These are phyloP conservation scores for Phrynocephalus versicolor DNA, from an alignment of 2,113 vertebrate species.

Conservation along the genomic window DNA sequence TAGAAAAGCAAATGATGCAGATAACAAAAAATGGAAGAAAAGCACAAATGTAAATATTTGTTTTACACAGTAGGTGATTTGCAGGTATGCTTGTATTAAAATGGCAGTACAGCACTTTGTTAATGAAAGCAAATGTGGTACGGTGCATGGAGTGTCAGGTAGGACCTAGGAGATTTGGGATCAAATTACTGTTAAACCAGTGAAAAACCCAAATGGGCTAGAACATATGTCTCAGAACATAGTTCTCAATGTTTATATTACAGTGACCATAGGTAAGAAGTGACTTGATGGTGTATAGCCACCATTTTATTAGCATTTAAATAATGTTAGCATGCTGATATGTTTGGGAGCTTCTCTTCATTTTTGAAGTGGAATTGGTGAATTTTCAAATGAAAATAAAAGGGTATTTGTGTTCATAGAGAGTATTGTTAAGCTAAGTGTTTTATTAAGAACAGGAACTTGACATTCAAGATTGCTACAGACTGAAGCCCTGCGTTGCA, in stretches of 20 bases:
- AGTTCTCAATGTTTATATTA: too few species aligned
- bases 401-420: background rate
- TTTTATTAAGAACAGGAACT: background rate
- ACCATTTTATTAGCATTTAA: background rate
- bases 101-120: background rate
- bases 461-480: background rate
- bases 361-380: accelerated
- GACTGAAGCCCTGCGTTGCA: background rate
- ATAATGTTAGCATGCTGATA: background rate
- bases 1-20: background rate
- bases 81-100: background rate
- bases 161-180: too few species aligned
- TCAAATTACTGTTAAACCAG: too few species aligned
- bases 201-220: too few species aligned
- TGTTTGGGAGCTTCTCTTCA: accelerated
- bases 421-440: background rate
- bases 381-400: background rate
- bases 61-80: background rate
- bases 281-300: too few species aligned
- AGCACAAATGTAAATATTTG: background rate
- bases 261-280: too few species aligned
- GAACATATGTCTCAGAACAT: too few species aligned
- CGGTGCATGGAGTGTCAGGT: too few species aligned
- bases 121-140: too few species aligned
- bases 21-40: background rate